Conservation (phyloP, 2,113 vertebrate genomes). For the Actinemys pallida region DNA sequence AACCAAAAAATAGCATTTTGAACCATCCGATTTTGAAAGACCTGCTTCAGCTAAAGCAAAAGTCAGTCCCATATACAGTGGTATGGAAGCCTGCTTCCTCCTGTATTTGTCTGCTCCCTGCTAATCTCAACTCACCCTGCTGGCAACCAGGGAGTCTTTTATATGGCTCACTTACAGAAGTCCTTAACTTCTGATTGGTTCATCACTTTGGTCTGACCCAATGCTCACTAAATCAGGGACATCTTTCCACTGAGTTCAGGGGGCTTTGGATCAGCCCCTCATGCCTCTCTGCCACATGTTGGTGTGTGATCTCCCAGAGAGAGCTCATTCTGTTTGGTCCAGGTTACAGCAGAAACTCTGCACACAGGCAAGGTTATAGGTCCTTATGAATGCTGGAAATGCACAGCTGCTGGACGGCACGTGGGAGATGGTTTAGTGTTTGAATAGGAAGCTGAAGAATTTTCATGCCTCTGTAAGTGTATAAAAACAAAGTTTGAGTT, state of each 20-base stretch:
- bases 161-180: constrained; percentile 61
- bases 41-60: constrained; percentile 49
- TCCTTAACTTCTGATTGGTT: constrained; percentile 15
- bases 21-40: constrained; percentile 55
- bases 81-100: constrained; percentile 62
- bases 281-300: neutral
- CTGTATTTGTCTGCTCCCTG: constrained; percentile 59
- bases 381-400: neutral
- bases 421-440: neutral
- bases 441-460: constrained; percentile 8
- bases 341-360: neutral
- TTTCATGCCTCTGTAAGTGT: neutral
- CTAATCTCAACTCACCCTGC: constrained; percentile 64
- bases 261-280: constrained; percentile 34
- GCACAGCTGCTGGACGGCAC: constrained; percentile 7
- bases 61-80: constrained; percentile 49
- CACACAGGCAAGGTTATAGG: neutral
- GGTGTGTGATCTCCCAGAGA: neutral
- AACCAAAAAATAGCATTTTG: constrained; percentile 39
- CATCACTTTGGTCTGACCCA: neutral
- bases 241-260: constrained; percentile 16
- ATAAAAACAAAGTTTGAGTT: neutral
- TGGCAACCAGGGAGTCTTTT: constrained; percentile 64
- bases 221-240: neutral
- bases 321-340: neutral